Percentiles rank a stretch among this genome's conserved stretches.
Conservation (phyloP, 2,797 vertebrate species). For the Tauraco hartlaubi region DNA sequence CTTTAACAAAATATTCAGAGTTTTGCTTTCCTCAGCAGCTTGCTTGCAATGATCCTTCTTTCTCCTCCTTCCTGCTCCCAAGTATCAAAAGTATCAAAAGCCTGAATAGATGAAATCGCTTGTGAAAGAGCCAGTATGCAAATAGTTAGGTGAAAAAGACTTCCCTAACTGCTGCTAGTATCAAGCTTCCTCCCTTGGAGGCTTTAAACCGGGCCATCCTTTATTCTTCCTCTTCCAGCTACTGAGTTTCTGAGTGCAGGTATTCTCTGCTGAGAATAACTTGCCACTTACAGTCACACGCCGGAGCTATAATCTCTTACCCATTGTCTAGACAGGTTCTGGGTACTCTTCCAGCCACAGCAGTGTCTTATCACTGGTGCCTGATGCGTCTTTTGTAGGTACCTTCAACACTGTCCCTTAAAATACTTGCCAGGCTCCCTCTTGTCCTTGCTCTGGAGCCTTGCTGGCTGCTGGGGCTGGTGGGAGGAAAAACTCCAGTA, state of each 20-base stretch:
- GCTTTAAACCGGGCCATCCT: background rate
- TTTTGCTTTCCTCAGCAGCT: background rate
- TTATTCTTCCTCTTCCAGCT: background rate
- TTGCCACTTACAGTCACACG: background rate
- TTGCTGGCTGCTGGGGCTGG: background rate
- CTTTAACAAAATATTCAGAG: background rate
- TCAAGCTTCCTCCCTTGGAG: background rate
- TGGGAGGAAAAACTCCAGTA: background rate
- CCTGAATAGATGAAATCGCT: background rate
- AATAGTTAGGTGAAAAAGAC: background rate
- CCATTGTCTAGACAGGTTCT: background rate
- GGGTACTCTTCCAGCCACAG: background rate
- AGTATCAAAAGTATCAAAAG: background rate
- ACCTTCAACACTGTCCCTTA: background rate
- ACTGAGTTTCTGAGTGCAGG: background rate
- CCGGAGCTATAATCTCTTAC: background rate
- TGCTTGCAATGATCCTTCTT: background rate
- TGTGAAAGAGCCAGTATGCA: background rate
- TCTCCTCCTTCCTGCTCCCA: background rate
- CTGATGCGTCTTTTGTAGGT: background rate
- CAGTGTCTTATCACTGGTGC: background rate
- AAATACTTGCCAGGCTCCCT: background rate
- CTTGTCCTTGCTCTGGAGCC: background rate
- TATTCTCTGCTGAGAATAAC: background rate
- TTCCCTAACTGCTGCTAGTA: background rate